These are phyloP conservation scores for Thereuonema tuberculata DNA, from an alignment of 1,140 invertebrate species.

Conservation along the genomic window DNA sequence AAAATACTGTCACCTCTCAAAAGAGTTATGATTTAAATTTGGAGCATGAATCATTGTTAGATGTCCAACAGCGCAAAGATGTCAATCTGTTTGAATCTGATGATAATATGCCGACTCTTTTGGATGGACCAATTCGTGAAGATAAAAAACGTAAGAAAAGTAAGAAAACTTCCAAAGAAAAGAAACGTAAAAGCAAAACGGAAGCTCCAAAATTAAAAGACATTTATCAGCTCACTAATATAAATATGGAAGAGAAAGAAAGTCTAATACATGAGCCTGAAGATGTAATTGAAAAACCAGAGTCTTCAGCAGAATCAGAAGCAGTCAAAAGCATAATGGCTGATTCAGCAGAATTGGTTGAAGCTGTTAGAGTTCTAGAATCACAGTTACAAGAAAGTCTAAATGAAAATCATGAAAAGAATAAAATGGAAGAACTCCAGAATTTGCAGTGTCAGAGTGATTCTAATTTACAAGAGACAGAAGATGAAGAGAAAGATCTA, in stretches of 20 bases:
- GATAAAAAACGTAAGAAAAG: neutral
- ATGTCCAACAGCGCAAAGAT: too few relatives aligned
- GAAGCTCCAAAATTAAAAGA: neutral
- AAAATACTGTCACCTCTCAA: too few relatives aligned
- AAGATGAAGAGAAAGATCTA: neutral
- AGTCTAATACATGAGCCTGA: too few relatives aligned
- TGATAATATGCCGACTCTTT: neutral
- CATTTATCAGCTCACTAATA: neutral
- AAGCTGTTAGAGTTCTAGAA: constrained; percentile 61
- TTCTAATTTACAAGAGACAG: neutral
- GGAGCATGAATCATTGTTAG: too few relatives aligned
- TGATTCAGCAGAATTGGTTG: constrained; percentile 45
- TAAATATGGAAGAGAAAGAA: neutral
- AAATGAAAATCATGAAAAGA: neutral
- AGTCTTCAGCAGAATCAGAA: too few relatives aligned
- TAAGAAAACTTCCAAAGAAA: constrained; percentile 1
- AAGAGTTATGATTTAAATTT: too few relatives aligned
- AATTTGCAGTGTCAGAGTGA: neutral
- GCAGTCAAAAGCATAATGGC: neutral
- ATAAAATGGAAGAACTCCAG: neutral
- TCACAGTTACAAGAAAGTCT: constrained; percentile 49
- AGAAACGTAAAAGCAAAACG: neutral
- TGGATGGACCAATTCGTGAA: neutral
- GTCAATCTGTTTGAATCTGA: too few relatives aligned
- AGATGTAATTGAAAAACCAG: neutral